phyloP scores from a whole-genome alignment of 2,797 vertebrate genomes.

The Triplophysa yarkandensis region DNA sequence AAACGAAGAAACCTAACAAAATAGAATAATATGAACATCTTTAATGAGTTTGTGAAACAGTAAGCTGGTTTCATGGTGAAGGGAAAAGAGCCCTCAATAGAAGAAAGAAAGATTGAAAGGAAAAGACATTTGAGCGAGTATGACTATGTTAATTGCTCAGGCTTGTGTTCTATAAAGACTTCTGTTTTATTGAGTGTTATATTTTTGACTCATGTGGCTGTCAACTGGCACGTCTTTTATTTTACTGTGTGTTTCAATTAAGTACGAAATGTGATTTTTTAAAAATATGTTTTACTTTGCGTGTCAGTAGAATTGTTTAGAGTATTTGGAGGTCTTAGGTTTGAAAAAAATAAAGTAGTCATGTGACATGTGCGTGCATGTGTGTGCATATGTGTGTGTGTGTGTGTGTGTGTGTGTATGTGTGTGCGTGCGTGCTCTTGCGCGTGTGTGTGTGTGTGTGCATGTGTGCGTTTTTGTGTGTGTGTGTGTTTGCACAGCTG shows the following conservation, averaged over 20 bases:
- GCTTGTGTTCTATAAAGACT: conserved; percentile 69
- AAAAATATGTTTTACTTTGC: conserved; percentile 10
- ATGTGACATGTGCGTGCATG: too few species aligned
- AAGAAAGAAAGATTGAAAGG: neutral
- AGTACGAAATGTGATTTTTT: conserved; percentile 12
- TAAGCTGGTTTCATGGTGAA: conserved; percentile 3
- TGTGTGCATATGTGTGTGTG: too few species aligned
- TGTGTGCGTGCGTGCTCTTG: too few species aligned
- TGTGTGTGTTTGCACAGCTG: conserved; percentile 78
- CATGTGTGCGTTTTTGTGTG: too few species aligned
- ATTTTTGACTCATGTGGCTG: conserved; percentile 43
- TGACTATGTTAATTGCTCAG: conserved; percentile 67
- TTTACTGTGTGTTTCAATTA: conserved; percentile 34
- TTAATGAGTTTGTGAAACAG: conserved; percentile 45
- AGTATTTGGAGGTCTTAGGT: too few species aligned
- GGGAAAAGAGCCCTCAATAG: conserved; percentile 1
- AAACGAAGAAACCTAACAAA: conserved; percentile 11
- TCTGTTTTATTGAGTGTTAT: conserved; percentile 68
- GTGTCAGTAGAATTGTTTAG: too few species aligned
- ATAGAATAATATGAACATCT: conserved; percentile 6
- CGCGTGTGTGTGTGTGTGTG: too few species aligned
- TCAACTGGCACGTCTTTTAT: conserved; percentile 29
- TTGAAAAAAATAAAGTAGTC: too few species aligned
- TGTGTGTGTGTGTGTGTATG: too few species aligned
- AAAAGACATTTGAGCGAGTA: conserved; percentile 13